These are phyloP conservation scores for Oligia latruncula DNA, from an alignment of 2,888 invertebrate species.

Conservation along the genomic window DNA sequence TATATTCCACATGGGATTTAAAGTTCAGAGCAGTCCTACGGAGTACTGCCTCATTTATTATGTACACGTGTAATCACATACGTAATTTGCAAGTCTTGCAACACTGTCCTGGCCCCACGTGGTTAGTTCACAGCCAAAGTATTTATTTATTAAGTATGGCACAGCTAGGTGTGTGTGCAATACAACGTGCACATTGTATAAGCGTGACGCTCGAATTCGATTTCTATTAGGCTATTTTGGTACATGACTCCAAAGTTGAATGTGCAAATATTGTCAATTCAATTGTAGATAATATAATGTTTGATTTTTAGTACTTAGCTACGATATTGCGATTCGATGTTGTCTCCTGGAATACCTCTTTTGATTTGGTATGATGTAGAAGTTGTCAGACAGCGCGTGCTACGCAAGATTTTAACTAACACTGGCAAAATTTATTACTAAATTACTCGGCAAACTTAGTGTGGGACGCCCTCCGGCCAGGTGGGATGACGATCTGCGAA, in stretches of 20 bases:
- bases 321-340: too few species aligned
- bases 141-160: not conserved
- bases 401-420: too few species aligned
- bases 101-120: conserved; percentile 35
- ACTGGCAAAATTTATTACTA: too few species aligned
- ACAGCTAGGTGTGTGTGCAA: not conserved
- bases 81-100: conserved; percentile 39
- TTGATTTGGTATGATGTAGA: not conserved
- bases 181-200: conserved; percentile 12
- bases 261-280: conserved; percentile 36
- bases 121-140: conserved; percentile 15
- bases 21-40: not conserved
- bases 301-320: not conserved
- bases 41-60: conserved; percentile 8
- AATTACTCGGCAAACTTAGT: too few species aligned
- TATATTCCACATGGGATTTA: conserved; percentile 23
- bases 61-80: conserved; percentile 32
- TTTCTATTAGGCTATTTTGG: conserved; percentile 36
- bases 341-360: too few species aligned
- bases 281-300: not conserved
- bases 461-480: too few species aligned
- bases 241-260: conserved; percentile 22
- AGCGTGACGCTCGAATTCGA: conserved; percentile 40
- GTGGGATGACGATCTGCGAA: too few species aligned
- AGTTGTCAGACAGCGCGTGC: not conserved